Base-by-base conservation (phyloP, 1,140 invertebrate genomes). In the Polypedilum pembai region DNA sequence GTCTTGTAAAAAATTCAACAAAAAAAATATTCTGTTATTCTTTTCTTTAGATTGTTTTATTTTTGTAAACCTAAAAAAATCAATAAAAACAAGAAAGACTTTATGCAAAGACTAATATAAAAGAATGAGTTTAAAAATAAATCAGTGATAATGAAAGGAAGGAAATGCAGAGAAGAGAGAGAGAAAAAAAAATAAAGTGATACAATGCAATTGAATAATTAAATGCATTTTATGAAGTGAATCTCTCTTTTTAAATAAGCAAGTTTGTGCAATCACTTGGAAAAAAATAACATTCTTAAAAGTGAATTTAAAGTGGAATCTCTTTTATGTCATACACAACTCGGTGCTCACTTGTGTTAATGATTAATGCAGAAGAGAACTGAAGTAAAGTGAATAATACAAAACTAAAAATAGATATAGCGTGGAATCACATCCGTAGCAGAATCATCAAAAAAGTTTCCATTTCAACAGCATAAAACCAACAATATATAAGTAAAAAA, bases 401-500 rank as follows among this genome's bases (percentile, higher is more conserved):
- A 33, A 33, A 33, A 33, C 24, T 33, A 33, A 33, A 33, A 33
- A 33, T 33, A 33, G 24, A 33, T 33, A 33, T 1, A 33, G 24
- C 1, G 24, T 3, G 5, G 24, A 33, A 5, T 5, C 24, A 5
- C 24, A 33, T 33, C 24, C 24, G 24, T 5, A 33, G 24, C 5
- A 33, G 24, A 33, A 33, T 33, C 24, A 33, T 33, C 24, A 33
- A 33, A 33, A 33, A 33, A 33, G 2, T 33, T 33, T 33, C 5
- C 24, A 33, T 33, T 33, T 33, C 24, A 33, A 33, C 24, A 33
- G 12, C 4, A 56, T n/a, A 56, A 15, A n/a, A 56, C 12, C n/a
- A n/a, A n/a, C 45, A n/a, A n/a, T 15, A 56, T 4, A 56, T 15
- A 63, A 78, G n/a, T n/a, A n/a, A n/a, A n/a, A 78, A 76, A 82